Conservation (phyloP, 2,113 vertebrate genomes). For the Actenoides hombroni region DNA sequence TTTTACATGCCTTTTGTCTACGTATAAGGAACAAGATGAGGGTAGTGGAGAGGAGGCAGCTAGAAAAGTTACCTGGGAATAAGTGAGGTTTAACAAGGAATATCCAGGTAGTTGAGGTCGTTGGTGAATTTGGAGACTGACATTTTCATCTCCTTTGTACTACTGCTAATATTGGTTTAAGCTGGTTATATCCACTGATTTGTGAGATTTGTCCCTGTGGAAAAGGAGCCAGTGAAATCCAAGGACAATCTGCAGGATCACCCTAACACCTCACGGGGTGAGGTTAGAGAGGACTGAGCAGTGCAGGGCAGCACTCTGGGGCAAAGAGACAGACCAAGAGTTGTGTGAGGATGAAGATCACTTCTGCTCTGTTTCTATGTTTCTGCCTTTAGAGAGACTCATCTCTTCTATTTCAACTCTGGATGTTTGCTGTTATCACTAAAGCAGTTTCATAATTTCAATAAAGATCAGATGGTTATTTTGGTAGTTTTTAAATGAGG, state of each 20-base stretch:
- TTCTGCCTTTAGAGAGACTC: neutral
- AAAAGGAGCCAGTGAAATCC: neutral
- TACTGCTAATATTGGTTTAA: neutral
- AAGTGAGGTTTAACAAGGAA: neutral
- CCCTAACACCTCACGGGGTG: neutral
- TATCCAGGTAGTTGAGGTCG: neutral
- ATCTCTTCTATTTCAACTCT: neutral
- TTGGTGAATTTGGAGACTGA: neutral
- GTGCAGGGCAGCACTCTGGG: neutral
- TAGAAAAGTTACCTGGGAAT: neutral
- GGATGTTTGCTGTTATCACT: neutral
- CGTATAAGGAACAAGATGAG: neutral
- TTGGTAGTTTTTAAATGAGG: neutral
- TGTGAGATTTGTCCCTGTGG: neutral
- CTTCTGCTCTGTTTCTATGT: neutral
- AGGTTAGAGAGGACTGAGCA: neutral
- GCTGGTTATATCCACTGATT: neutral
- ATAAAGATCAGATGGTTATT: neutral
- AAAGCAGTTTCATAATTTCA: neutral
- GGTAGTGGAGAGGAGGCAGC: neutral
- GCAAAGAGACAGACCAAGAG: neutral
- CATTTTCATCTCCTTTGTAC: neutral
- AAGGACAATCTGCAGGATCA: neutral
- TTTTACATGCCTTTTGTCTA: neutral
- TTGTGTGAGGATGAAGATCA: neutral